Conservation (phyloP, 2,888 invertebrate genomes). For the Lobophora halterata region DNA sequence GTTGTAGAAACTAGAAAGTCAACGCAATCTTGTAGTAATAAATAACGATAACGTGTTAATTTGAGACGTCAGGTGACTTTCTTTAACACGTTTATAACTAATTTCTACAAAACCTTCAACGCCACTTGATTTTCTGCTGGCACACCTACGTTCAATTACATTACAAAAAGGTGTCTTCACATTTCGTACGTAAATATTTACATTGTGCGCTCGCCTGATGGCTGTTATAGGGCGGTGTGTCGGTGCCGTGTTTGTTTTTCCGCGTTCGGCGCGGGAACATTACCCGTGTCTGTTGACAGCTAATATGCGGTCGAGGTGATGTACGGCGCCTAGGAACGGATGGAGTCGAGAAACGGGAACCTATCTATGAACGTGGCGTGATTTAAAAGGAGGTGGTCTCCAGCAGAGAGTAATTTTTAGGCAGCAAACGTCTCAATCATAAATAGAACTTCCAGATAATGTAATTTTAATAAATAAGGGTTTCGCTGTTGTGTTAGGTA, state of each 20-base stretch:
- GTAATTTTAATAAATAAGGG: too few species aligned
- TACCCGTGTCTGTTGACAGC: constrained; percentile 57
- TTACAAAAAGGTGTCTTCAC: constrained; percentile 27
- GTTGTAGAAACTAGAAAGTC: neutral
- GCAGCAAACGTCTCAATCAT: neutral
- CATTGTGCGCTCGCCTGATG: constrained; percentile 44
- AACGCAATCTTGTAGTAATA: neutral
- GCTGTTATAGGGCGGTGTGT: constrained; percentile 52
- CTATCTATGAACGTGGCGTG: constrained; percentile 27
- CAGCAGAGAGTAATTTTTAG: constrained; percentile 12
- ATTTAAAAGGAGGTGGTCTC: constrained; percentile 21
- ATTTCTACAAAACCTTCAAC: constrained; percentile 9
- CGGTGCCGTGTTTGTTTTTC: constrained; percentile 55
- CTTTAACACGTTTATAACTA: constrained; percentile 6
- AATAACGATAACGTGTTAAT: constrained; percentile 7
- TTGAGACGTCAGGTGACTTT: constrained; percentile 7
- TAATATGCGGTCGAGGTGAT: constrained; percentile 59
- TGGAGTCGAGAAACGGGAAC: constrained; percentile 34
- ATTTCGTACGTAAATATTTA: constrained; percentile 49
- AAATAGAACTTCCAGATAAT: too few species aligned
- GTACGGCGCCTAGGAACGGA: constrained; percentile 41
- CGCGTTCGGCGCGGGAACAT: constrained; percentile 46
- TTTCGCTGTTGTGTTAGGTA: too few species aligned
- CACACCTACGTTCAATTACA: constrained; percentile 18
- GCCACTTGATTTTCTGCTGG: constrained; percentile 7